phyloP scores from a whole-genome alignment of 2,113 vertebrate genomes.

The Alethe castanea region DNA sequence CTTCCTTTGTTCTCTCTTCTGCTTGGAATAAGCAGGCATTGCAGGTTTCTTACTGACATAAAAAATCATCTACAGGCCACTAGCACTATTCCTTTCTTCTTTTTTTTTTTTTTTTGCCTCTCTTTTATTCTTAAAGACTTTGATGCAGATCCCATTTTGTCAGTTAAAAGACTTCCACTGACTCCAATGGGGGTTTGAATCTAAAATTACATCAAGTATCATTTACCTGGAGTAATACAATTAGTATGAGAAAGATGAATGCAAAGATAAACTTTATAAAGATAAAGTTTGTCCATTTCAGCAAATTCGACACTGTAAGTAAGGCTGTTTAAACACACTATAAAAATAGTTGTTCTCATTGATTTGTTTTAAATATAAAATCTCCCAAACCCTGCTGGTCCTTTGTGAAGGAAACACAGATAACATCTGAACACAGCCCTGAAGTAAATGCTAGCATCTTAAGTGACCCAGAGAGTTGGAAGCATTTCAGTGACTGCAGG shows the following conservation, averaged over 20 bases:
- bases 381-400: neutral
- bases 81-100: neutral
- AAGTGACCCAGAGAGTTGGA: neutral
- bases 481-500: neutral
- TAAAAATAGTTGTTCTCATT: conserved; percentile 16
- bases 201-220: conserved; percentile 17
- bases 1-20: neutral
- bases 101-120: neutral
- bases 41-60: neutral
- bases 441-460: neutral
- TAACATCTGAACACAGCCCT: neutral
- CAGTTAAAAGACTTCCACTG: conserved; percentile 39
- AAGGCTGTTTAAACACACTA: neutral
- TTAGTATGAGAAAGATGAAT: neutral
- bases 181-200: conserved; percentile 45
- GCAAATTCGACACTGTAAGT: neutral
- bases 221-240: neutral
- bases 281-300: neutral
- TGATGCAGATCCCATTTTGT: conserved; percentile 30
- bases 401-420: neutral
- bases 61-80: neutral
- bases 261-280: neutral
- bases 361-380: conserved; percentile 20
- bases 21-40: neutral
- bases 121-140: neutral